These are phyloP conservation scores for Lysandra bellargus DNA, from an alignment of 2,888 invertebrate genomes.

Conservation along the genomic window DNA sequence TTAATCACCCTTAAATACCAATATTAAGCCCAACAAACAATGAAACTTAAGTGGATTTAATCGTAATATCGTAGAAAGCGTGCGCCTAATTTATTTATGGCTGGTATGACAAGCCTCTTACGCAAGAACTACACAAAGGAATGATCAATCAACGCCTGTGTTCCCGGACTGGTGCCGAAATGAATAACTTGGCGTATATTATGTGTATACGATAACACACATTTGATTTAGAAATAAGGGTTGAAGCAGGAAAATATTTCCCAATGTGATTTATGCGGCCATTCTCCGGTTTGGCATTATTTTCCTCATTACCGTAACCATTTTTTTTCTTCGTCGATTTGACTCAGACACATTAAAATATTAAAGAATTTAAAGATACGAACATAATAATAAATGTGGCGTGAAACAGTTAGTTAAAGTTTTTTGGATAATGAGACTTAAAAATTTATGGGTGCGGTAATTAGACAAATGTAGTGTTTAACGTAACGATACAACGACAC, in stretches of 20 bases:
- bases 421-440: too few species aligned
- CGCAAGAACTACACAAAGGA: constrained; percentile 5
- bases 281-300: too few species aligned
- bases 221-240: constrained; percentile 3
- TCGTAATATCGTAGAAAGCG: constrained; percentile 1
- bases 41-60: background rate
- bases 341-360: too few species aligned
- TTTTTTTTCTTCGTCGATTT: too few species aligned
- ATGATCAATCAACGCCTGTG: constrained; percentile 23
- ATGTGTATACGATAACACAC: background rate
- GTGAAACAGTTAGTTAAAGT: too few species aligned
- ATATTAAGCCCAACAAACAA: background rate
- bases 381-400: too few species aligned
- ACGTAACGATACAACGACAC: too few species aligned
- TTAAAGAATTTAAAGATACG: too few species aligned
- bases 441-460: too few species aligned
- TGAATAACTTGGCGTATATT: constrained; percentile 20
- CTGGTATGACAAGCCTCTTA: constrained; percentile 21
- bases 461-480: too few species aligned
- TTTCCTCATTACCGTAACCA: too few species aligned
- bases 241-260: constrained; percentile 2
- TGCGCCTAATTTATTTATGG: constrained; percentile 21
- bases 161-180: background rate
- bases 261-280: background rate
- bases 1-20: background rate